Evolutionary conservation across 2,888 invertebrate species (phyloP).

Genomic region (Cataglyphis cursor): DNA sequence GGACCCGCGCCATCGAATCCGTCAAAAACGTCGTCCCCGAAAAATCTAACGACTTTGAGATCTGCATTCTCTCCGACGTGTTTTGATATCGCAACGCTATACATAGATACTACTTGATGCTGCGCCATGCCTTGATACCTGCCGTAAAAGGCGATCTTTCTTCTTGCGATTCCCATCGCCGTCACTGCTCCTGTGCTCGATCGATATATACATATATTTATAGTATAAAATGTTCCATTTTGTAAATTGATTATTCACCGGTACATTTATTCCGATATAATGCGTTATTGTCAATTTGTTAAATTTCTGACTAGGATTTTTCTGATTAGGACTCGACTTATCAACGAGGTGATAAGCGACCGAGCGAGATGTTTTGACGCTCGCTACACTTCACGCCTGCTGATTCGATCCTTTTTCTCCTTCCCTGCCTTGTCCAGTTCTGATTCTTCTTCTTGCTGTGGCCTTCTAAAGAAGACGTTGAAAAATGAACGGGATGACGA

Average conservation of each 20-base stretch:
- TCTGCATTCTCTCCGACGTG: conserved; percentile 37
- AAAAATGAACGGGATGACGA: conserved; percentile 78
- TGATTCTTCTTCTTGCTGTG: conserved; percentile 73
- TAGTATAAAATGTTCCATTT: not conserved
- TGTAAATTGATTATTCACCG: not conserved
- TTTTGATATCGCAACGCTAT: not conserved
- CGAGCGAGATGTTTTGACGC: conserved; percentile 30
- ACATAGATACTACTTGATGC: not conserved
- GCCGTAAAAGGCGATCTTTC: not conserved
- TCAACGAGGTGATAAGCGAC: conserved; percentile 26
- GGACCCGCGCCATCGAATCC: conserved; percentile 41
- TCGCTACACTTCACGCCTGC: conserved; percentile 65
- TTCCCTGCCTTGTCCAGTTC: conserved; percentile 61
- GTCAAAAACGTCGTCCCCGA: conserved; percentile 35
- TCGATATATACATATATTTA: not conserved
- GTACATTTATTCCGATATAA: not conserved
- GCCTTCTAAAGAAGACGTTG: conserved; percentile 79
- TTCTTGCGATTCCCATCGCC: not conserved
- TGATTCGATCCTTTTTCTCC: conserved; percentile 69
- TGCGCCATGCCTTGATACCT: not conserved
- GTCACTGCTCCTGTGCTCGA: not conserved
- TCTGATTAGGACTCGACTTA: not conserved
- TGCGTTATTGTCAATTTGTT: not conserved
- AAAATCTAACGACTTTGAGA: conserved; percentile 64
- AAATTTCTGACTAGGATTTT: too few species aligned